Percentiles rank a stretch among this genome's conserved stretches.
phyloP scores from a whole-genome alignment of 2,888 invertebrate species.

The Cloeon dipterum region DNA sequence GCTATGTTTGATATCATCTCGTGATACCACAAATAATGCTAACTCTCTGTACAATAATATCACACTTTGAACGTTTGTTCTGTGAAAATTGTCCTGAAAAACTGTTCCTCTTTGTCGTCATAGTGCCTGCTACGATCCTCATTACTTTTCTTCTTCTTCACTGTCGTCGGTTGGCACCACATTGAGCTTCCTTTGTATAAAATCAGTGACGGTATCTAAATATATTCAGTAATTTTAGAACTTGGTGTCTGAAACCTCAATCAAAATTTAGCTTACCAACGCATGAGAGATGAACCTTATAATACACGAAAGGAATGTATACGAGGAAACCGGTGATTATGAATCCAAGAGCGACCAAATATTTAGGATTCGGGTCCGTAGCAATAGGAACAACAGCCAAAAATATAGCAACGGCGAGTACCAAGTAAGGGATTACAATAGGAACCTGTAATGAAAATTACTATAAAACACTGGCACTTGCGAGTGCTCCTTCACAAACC shows the following conservation, averaged over 20 bases:
- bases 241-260: too few species aligned
- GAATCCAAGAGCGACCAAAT: slow-evolving; percentile 49
- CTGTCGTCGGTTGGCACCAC: slow-evolving; percentile 42
- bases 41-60: too few species aligned
- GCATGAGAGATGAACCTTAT: slow-evolving; percentile 36
- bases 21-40: too few species aligned
- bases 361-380: slow-evolving; percentile 50
- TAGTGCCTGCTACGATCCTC: too few species aligned
- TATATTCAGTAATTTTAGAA: neutral
- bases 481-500: too few species aligned
- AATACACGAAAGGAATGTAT: slow-evolving; percentile 53
- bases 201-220: slow-evolving; percentile 37
- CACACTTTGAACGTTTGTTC: too few species aligned
- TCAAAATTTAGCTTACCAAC: too few species aligned
- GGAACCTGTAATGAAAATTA: slow-evolving; percentile 31
- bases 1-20: too few species aligned
- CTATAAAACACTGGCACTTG: too few species aligned
- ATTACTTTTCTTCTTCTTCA: too few species aligned
- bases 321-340: slow-evolving; percentile 41
- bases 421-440: slow-evolving; percentile 44
- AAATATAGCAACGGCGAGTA: slow-evolving; percentile 43
- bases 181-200: slow-evolving; percentile 39
- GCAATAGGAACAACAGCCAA: slow-evolving; percentile 51
- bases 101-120: too few species aligned
- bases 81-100: too few species aligned